phyloP scores from a whole-genome alignment of 2,797 vertebrate genomes.

The Sebastes oblongus region DNA sequence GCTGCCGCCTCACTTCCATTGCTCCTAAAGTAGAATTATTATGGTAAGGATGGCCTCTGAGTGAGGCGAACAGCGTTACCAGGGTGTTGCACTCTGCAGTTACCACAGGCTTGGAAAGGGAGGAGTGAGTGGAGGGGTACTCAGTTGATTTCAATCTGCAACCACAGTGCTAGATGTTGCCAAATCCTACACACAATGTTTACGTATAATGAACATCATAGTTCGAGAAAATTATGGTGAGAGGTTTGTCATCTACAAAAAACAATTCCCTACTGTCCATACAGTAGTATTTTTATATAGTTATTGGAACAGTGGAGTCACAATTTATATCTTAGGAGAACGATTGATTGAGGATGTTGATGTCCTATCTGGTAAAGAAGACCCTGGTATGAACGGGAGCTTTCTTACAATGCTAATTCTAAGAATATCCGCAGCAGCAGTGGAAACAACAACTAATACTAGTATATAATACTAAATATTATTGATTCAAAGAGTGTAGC shows the following conservation, averaged over 20 bases:
- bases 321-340: not conserved
- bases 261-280: not conserved
- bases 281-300: not conserved
- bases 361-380: not conserved
- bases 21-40: too few species aligned
- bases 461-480: not conserved
- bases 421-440: not conserved
- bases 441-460: not conserved
- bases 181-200: not conserved
- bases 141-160: too few species aligned
- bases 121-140: too few species aligned
- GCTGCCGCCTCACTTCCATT: too few species aligned
- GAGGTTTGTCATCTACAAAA: not conserved
- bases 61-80: too few species aligned
- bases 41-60: too few species aligned
- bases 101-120: too few species aligned
- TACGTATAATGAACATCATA: not conserved
- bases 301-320: not conserved
- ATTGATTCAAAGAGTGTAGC: not conserved
- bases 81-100: too few species aligned
- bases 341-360: not conserved
- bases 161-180: too few species aligned
- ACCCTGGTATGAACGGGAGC: not conserved
- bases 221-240: not conserved
- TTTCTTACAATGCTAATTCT: not conserved